Evolutionary conservation across 2,797 vertebrate species (phyloP), one percentile per base, ranked within the genome.

Genomic region (Sebastes diaconus): DNA sequence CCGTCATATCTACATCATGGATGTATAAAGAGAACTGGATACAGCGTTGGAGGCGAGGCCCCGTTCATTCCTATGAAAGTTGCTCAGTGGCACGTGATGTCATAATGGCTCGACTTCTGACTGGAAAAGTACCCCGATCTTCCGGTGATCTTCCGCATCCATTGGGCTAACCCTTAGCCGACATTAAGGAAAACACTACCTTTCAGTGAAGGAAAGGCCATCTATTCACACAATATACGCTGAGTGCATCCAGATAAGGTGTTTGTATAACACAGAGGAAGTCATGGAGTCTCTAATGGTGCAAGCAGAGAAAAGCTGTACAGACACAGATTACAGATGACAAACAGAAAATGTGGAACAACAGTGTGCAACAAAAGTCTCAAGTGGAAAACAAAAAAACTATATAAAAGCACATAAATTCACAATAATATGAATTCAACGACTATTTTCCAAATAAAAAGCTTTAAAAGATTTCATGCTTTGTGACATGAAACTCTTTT

Each of bases 231-330:
- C 67, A 81, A 78, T 30, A 81, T 20, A 70, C 20, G 8, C 66
- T 61, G 24, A 76, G 39, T 83, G 68, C 22, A 70, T 79, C 29
- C 55, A 75, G 88, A 83, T 87, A 89, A 83, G 30, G 20, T 80
- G 69, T 75, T 80, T 82, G 30, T 83, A 52, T 77, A 85, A 84
- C 24, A 65, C 75, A 68, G 60, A 86, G 82, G 82, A 88, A 76
- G 87, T 84, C 61, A 59, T n/a, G 5, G 4, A 46, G 54, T 68
- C 68, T 24, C 46, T 66, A 54, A 3, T 82, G 68, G 77, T 42
- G 11, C 42, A 73, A 30, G 58, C 57, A 77, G 55, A 75, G 34
- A 77, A 81, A 84, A 77, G 81, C 83, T 85, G 79, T 34, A 3
- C 13, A 86, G 24, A 59, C 69, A 22, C 34, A 74, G 77, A 90